These are phyloP conservation scores for Pampusana beccarii DNA, from an alignment of 2,113 vertebrate species.

Conservation along the genomic window DNA sequence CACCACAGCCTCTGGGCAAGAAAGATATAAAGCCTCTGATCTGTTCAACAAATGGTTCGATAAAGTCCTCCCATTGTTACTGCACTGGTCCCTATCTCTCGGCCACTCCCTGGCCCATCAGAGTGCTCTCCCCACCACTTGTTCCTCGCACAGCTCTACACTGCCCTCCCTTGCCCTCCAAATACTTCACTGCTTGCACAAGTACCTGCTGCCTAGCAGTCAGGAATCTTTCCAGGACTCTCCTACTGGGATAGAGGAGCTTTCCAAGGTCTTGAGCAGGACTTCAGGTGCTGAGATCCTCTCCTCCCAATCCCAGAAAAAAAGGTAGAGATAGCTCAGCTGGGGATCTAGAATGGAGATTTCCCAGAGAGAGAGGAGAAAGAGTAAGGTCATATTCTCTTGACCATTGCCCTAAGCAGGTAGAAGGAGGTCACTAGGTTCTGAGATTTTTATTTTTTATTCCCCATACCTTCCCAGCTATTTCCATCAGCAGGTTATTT, in stretches of 20 bases:
- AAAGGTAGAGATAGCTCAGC: neutral
- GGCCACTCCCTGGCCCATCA: neutral
- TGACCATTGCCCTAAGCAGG: neutral
- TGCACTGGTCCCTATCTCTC: neutral
- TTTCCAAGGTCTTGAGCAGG: neutral
- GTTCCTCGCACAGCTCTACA: neutral
- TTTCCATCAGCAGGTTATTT: neutral
- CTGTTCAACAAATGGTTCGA: neutral
- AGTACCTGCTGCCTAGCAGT: neutral
- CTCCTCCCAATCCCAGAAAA: neutral
- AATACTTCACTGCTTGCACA: neutral
- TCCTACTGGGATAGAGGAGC: neutral
- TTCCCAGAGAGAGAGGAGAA: neutral
- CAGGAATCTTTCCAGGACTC: neutral
- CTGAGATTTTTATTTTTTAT: neutral
- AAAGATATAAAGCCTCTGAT: neutral
- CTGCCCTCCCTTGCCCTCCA: neutral
- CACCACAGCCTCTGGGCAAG: neutral
- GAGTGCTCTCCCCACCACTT: neutral
- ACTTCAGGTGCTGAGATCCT: neutral
- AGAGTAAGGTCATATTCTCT: neutral
- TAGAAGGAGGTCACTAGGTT: neutral
- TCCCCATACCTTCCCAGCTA: neutral
- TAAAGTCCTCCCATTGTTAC: neutral
- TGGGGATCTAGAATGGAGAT: neutral